Evolutionary conservation across 2,888 invertebrate genomes (phyloP), one percentile per base, ranked within the genome.

Genomic region (Nemotelus nigrinus): DNA sequence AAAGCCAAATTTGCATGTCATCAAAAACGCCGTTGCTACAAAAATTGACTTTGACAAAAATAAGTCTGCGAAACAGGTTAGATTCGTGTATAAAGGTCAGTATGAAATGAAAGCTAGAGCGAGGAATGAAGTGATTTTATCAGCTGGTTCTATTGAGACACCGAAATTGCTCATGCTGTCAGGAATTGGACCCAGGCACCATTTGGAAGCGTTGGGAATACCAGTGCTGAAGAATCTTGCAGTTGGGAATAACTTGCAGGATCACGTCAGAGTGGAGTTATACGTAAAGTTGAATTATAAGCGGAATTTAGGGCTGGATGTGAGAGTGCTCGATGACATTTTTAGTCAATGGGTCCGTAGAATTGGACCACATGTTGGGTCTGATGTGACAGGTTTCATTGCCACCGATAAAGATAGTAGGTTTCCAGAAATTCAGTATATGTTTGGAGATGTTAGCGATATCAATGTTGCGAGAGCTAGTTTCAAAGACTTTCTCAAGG

Each of bases 181-280:
- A 6, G 83, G 85, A 0, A 82, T 86, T 45, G 83, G 83, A 25
- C 82, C 82, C 2, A 65, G 39, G 3, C 5, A 77, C 0, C 82
- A 84, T n/a, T 76, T 84, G 2, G 43, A 77, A 6, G 44, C 72
- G 0, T 45, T 82, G 0, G 79, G 81, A 2, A 83, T 84, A 76
- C 80, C 82, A 5, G 65, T 82, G 0, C 10, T 82, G 0, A 79
- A 76, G 7, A 81, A 84, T 60, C 75, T 86, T 48, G 47, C 60
- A 25, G 94, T 95, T 0, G 94, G 94, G 0, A 88, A 92, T 80
- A 93, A 95, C 83, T 88, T 96, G 0, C 94, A 95, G 84, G 95
- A 96, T 83, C 95, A 96, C 83, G 91, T 93, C 68, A 92, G 91
- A 7, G 88, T 92, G 77, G 82, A 83, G 2, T 0, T 77, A 83